Base-by-base conservation (phyloP, 2,888 invertebrate genomes). In the Yponomeuta sedellus region DNA sequence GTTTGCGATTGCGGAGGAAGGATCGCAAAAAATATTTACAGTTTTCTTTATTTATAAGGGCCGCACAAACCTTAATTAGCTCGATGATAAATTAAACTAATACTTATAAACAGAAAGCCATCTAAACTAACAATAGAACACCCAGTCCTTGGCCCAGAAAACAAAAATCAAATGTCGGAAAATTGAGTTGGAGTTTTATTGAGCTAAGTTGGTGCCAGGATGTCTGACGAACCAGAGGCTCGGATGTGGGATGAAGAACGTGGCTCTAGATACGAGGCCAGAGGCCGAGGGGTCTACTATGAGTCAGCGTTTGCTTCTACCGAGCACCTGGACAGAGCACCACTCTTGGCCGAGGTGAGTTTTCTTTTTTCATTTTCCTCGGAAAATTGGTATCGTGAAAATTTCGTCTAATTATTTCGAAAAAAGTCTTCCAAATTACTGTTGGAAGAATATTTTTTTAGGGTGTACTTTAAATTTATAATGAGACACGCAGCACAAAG, bases 161-260 rank as follows among this genome's bases (percentile, higher is more conserved):
- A 12, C 44, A 12, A 52, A n/a, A 52, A 52, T 6, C 44, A 40
- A 25, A 34, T n/a, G 22, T 59, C 66, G 52, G 44, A 52, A 40
- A 22, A 40, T 64, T 59, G 66, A 52, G 56, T 59, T 22, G 28
- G 12, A 58, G 56, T 64, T 44, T 52, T 56, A 10, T 25, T n/a
- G 56, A 25, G 16, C 10, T 28, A 10, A 34, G 64, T 71, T 65
- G 88, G 88, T 87, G 86, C 89, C 89, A 88, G 88, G 75, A 91
- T 91, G 90, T 90, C 90, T 89, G 90, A 91, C 77, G 90, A 91
- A 77, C 79, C 86, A 11, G 90, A 91, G 71, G 89, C 90, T 68
- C 83, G 88, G 73, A 90, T 91, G 90, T 91, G 90, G 90, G 89
- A 90, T 63, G 90, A 91, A 65, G 88, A 68, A 8, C 59, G 81